Evolutionary conservation across 1,140 invertebrate genomes (phyloP).

Genomic region (Drosophila seguyi): DNA sequence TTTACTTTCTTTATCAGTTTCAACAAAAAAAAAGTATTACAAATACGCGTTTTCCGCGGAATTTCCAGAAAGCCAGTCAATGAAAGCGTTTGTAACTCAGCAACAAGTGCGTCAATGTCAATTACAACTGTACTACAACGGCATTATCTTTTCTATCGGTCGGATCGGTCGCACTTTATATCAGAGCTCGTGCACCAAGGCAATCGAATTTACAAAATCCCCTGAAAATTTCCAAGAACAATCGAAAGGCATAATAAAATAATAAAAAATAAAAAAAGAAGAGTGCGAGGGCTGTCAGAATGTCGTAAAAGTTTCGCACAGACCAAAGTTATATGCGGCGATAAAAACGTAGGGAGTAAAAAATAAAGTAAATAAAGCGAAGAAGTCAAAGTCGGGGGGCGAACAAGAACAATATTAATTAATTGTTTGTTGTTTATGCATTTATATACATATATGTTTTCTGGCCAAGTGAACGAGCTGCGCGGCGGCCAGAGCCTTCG

Average conservation of each 20-base stretch:
- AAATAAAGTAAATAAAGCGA: conserved; percentile 31
- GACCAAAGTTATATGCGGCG: conserved; percentile 38
- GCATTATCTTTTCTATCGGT: conserved; percentile 13
- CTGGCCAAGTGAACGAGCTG: conserved; percentile 38
- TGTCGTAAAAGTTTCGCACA: conserved; percentile 64
- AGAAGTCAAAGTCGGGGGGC: conserved; percentile 37
- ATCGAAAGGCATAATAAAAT: conserved; percentile 48
- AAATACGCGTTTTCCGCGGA: neutral
- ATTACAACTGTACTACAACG: conserved; percentile 16
- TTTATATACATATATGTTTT: conserved; percentile 53
- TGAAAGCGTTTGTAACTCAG: conserved; percentile 5
- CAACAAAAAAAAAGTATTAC: neutral
- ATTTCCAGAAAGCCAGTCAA: conserved; percentile 8
- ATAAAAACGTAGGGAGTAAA: conserved; percentile 54
- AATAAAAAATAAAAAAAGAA: conserved; percentile 23
- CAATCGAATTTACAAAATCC: conserved; percentile 41
- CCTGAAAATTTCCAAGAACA: conserved; percentile 44
- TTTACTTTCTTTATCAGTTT: conserved; percentile 20
- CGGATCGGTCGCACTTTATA: neutral
- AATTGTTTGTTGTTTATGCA: conserved; percentile 44
- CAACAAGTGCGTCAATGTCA: conserved; percentile 29
- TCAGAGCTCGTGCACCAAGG: conserved; percentile 14
- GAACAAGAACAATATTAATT: conserved; percentile 52
- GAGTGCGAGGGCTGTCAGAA: conserved; percentile 24
- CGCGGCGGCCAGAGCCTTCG: conserved; percentile 16